Base-by-base conservation (phyloP, 1,140 invertebrate species). In the Steinernema khuongi region DNA sequence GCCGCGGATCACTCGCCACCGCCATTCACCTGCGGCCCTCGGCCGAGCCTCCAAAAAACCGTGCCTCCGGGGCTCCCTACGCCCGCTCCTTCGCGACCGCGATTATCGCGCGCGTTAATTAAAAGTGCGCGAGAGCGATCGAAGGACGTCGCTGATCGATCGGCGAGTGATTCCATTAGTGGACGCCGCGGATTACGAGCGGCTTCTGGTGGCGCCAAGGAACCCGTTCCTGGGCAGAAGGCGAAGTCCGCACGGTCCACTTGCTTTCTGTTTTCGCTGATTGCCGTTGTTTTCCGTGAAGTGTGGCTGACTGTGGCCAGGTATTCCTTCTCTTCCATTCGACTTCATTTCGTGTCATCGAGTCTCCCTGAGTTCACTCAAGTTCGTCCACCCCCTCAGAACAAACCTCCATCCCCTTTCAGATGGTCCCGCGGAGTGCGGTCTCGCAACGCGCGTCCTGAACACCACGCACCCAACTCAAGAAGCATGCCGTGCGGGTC, bases 1-100 rank as follows among this genome's bases (percentile, higher is more conserved):
- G n/a, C n/a, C n/a, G n/a, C n/a, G n/a, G n/a, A 7, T 60, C 50
- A 14, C 19, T 22, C 7, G 4, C 4, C 50, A 60, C 50, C 19
- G 7, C 50, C 50, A 7, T 60, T 60, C 50, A 60, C 50, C 50
- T 60, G 50, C 50, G 50, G 50, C 50, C 50, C 50, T 41, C 36
- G 7, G 7, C 50, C 4, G 14, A 22, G 14, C 50, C 50, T 60
- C 50, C 50, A 60, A 41, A 41, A 41, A 41, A 41, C 36, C 36
- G 7, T 41, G 7, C 26, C 26, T n/a, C 50, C 50, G 14, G 14
- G 14, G 14, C 50, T 22, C 2, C 50, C 11, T 60, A 4, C 50
- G 11, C 26, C 50, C 50, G 26, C 50, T 60, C 50, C 14, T 22
- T 60, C 50, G 4, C 50, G 50, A 7, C 22, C 50, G 50, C 50